phyloP scores from a whole-genome alignment of 2,888 invertebrate species.

The Torymus auratus region DNA sequence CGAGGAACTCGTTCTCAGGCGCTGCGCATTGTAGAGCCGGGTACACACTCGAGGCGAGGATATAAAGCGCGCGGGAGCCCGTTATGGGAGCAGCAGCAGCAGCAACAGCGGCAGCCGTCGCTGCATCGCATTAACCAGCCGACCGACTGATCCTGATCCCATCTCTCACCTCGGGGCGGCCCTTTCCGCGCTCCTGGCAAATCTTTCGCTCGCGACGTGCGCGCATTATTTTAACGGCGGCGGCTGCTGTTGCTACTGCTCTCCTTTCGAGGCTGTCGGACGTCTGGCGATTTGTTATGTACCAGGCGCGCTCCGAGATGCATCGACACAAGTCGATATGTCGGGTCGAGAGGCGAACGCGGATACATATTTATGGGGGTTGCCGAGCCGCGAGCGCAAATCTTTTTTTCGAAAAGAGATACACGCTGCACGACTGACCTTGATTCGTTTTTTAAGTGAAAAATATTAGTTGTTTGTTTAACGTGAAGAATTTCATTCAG shows the following conservation, averaged over 20 bases:
- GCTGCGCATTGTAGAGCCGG: conserved; percentile 6
- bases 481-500: too few relatives aligned
- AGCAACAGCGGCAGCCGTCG: conserved; percentile 54
- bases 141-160: conserved; percentile 75
- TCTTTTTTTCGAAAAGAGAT: too few relatives aligned
- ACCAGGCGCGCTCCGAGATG: background rate
- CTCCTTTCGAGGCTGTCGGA: background rate
- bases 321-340: too few relatives aligned
- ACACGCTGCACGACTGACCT: too few relatives aligned
- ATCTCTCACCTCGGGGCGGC: conserved; percentile 63
- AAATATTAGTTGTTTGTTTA: too few relatives aligned
- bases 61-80: conserved; percentile 55
- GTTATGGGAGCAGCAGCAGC: conserved; percentile 62
- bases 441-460: too few relatives aligned
- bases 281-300: background rate
- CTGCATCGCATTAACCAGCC: conserved; percentile 74
- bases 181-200: conserved; percentile 39
- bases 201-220: conserved; percentile 26
- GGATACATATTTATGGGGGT: too few relatives aligned
- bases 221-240: background rate
- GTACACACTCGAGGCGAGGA: background rate
- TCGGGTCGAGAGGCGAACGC: too few relatives aligned
- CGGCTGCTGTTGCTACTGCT: background rate
- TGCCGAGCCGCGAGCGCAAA: too few relatives aligned
- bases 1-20: conserved; percentile 8